Conservation (phyloP, 2,888 invertebrate genomes). For the Ochropleura leucogaster region DNA sequence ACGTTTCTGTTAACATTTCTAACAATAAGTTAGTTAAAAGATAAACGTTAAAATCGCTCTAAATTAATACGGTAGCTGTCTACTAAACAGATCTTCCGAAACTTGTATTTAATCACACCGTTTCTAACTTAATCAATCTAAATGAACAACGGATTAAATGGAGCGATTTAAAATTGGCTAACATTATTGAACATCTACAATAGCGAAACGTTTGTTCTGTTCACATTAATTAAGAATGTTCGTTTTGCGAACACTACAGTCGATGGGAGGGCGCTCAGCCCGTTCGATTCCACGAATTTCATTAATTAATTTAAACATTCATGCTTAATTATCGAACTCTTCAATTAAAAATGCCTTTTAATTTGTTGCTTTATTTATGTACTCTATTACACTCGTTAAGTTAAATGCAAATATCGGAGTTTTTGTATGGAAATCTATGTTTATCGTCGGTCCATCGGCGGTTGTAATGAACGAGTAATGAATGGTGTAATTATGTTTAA, state of each 20-base stretch:
- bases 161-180: constrained; percentile 75
- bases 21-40: constrained; percentile 16
- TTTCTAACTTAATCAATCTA: constrained; percentile 69
- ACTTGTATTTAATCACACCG: constrained; percentile 60
- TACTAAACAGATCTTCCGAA: constrained; percentile 51
- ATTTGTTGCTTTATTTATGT: constrained; percentile 87
- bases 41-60: constrained; percentile 20
- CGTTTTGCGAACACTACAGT: constrained; percentile 79
- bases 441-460: constrained; percentile 64
- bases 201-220: constrained; percentile 82
- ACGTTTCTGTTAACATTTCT: constrained; percentile 20
- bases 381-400: constrained; percentile 72
- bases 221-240: constrained; percentile 86
- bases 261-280: constrained; percentile 65
- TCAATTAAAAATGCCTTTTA: constrained; percentile 86
- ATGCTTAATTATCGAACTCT: constrained; percentile 89
- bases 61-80: constrained; percentile 47
- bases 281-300: constrained; percentile 82
- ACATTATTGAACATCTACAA: constrained; percentile 78
- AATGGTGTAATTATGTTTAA: constrained; percentile 72
- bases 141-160: constrained; percentile 71
- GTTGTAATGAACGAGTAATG: constrained; percentile 72
- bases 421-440: constrained; percentile 72
- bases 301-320: constrained; percentile 89
- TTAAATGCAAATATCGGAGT: constrained; percentile 75